phyloP scores from a whole-genome alignment of 2,888 invertebrate genomes.

The Rhagonycha lutea region DNA sequence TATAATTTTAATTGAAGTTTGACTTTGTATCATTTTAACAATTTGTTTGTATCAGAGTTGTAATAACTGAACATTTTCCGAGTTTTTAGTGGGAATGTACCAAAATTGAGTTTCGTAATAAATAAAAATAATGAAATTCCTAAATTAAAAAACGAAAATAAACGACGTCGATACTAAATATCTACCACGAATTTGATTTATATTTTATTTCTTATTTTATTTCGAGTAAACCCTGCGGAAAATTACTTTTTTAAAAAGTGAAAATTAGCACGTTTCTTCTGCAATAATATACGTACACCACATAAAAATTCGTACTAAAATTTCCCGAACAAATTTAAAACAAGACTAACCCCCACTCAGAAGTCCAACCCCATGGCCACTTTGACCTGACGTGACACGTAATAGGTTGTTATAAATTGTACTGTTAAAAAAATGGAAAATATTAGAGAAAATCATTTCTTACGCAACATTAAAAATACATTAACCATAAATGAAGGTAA shows the following conservation, averaged over 20 bases:
- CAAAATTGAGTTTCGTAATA: background rate
- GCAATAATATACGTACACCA: background rate
- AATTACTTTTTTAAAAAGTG: background rate
- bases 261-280: background rate
- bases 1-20: too few species aligned
- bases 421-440: too few species aligned
- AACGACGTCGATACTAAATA: background rate
- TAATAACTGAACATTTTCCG: background rate
- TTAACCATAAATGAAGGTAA: background rate
- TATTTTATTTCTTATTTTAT: background rate
- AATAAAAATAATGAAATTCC: background rate
- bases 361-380: too few species aligned
- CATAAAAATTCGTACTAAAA: background rate
- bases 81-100: background rate
- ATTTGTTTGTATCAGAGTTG: too few species aligned
- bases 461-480: too few species aligned
- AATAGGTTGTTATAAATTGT: too few species aligned
- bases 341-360: too few species aligned
- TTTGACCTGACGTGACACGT: too few species aligned
- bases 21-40: too few species aligned
- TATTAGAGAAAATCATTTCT: background rate
- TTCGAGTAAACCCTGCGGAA: background rate
- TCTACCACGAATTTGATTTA: background rate
- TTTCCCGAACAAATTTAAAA: too few species aligned
- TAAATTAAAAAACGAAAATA: background rate